Percentiles rank a stretch among this genome's conserved stretches.
phyloP scores from a whole-genome alignment of 2,888 invertebrate species.

The Euplexia lucipara region DNA sequence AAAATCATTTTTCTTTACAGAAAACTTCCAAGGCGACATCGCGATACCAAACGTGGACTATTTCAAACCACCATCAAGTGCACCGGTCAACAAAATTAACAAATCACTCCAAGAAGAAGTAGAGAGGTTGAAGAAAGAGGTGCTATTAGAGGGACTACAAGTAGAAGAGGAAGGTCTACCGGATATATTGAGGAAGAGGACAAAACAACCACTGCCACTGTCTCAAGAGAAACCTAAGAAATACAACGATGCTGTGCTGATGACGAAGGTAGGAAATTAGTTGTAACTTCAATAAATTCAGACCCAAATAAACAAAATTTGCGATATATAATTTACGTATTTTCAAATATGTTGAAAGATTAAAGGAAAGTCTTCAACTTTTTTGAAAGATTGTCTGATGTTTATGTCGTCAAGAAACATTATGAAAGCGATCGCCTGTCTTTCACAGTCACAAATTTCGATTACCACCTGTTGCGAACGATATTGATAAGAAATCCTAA shows the following conservation, averaged over 20 bases:
- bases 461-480: constrained; percentile 50
- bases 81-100: constrained; percentile 90
- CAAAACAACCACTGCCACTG: constrained; percentile 91
- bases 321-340: background rate
- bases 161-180: constrained; percentile 96
- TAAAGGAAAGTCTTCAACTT: constrained; percentile 11
- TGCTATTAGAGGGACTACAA: constrained; percentile 95
- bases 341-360: background rate
- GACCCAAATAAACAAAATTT: no score
- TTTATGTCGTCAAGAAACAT: constrained; percentile 31
- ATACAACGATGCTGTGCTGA: constrained; percentile 86
- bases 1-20: constrained; percentile 88
- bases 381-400: constrained; percentile 29
- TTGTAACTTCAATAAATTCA: no score
- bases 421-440: constrained; percentile 50
- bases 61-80: constrained; percentile 75
- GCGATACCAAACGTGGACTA: constrained; percentile 93
- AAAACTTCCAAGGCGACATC: constrained; percentile 96
- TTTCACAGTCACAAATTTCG: constrained; percentile 37
- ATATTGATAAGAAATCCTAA: constrained; percentile 29
- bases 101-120: constrained; percentile 94
- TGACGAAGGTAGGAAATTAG: constrained; percentile 79
- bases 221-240: constrained; percentile 88
- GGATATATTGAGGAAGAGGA: constrained; percentile 93
- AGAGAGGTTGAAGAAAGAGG: constrained; percentile 96